phyloP scores from a whole-genome alignment of 2,888 invertebrate species.

The Diploptera punctata region DNA sequence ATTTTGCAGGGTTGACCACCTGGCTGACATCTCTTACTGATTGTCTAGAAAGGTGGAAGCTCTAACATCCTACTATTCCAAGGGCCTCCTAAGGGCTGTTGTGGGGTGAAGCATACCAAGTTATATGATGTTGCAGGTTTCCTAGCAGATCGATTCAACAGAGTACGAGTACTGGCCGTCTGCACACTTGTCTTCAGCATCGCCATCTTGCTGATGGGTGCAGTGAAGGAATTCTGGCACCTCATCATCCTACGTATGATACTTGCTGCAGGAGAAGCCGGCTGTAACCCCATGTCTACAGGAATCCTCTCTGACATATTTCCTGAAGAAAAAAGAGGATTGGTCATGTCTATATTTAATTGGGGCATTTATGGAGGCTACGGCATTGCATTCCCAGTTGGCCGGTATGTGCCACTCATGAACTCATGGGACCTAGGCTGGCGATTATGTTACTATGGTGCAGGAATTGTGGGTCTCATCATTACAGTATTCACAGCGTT shows the following conservation, averaged over 20 bases:
- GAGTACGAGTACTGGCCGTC: constrained; percentile 75
- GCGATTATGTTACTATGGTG: constrained; percentile 82
- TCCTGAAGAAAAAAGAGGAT: constrained; percentile 79
- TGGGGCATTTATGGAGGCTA: constrained; percentile 97
- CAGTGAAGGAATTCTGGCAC: constrained; percentile 89
- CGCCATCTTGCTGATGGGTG: constrained; percentile 85
- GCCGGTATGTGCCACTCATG: constrained; percentile 78
- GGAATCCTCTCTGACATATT: constrained; percentile 84
- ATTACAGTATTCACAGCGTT: constrained; percentile 74
- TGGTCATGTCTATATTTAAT: constrained; percentile 92
- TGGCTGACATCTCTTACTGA: too few species aligned
- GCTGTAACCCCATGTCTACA: constrained; percentile 86
- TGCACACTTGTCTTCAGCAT: constrained; percentile 83
- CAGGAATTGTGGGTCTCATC: constrained; percentile 77
- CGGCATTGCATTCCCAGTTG: constrained; percentile 90
- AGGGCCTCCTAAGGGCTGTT: too few species aligned
- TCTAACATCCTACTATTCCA: too few species aligned
- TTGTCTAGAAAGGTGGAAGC: too few species aligned
- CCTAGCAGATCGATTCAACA: constrained; percentile 51
- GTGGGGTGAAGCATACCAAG: too few species aligned
- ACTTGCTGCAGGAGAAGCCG: constrained; percentile 86
- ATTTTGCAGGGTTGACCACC: too few species aligned
- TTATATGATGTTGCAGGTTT: too few species aligned
- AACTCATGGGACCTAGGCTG: constrained; percentile 82
- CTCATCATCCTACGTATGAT: constrained; percentile 84